These are phyloP conservation scores for Solea solea DNA, from an alignment of 2,113 vertebrate species.

Conservation along the genomic window DNA sequence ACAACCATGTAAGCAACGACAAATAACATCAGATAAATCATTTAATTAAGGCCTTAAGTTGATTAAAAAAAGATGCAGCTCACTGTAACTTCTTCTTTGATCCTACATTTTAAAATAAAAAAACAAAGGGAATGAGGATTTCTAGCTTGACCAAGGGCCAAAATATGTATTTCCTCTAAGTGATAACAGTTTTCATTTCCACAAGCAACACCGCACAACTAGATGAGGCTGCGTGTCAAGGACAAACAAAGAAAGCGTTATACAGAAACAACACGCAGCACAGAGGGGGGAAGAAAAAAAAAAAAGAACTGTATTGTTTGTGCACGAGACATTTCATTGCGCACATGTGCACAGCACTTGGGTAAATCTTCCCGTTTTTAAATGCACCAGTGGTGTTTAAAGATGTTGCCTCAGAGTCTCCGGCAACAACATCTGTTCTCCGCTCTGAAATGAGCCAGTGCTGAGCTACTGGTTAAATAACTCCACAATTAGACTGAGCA, in stretches of 20 bases:
- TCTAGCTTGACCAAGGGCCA: no score
- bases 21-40: no score
- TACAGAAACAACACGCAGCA: constrained; percentile 32
- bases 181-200: no score
- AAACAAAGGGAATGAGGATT: no score
- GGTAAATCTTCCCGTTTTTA: constrained; percentile 20
- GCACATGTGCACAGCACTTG: constrained; percentile 5
- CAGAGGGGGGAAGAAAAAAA: neutral
- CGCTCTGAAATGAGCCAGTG: neutral
- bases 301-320: constrained; percentile 5
- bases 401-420: neutral
- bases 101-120: no score
- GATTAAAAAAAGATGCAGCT: no score
- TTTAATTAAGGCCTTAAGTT: no score
- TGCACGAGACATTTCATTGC: constrained; percentile 10
- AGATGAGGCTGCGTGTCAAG: constrained; percentile 47
- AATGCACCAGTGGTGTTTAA: constrained; percentile 19
- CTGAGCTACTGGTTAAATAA: constrained; percentile 12
- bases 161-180: no score
- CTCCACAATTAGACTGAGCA: neutral
- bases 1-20: no score
- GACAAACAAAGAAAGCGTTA: constrained; percentile 54
- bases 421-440: constrained; percentile 27
- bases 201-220: constrained; percentile 34
- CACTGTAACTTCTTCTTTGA: no score